Evolutionary conservation across 2,113 vertebrate genomes (phyloP).

Genomic region (Otus sunia): DNA sequence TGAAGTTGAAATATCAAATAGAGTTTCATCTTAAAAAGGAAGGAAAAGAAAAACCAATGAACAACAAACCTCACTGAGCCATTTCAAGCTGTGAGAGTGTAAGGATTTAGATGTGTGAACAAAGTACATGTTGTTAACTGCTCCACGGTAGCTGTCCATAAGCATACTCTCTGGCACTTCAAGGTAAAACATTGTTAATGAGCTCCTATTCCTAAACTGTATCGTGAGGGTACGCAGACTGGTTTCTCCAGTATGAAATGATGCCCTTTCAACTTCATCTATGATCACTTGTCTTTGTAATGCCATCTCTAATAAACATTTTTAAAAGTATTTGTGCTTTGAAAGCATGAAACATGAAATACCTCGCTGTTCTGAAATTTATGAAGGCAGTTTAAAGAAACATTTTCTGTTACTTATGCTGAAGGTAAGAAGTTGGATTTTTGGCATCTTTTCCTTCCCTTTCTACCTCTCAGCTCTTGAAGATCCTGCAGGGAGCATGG

Average conservation of each 20-base stretch:
- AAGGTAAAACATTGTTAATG: constrained; percentile 4
- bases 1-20: neutral
- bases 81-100: neutral
- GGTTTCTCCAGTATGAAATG: neutral
- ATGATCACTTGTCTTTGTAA: neutral
- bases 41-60: neutral
- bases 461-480: neutral
- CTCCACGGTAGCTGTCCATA: neutral
- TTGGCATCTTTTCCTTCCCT: neutral
- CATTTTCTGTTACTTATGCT: neutral
- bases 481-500: neutral
- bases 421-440: neutral
- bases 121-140: neutral
- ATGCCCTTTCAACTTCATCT: neutral
- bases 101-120: neutral
- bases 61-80: neutral
- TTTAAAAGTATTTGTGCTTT: neutral
- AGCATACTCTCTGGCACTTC: neutral
- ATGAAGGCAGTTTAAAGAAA: neutral
- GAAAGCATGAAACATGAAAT: neutral
- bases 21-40: neutral
- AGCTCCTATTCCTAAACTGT: neutral
- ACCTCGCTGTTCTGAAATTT: neutral
- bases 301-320: neutral
- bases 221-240: neutral